Conservation (phyloP, 1,140 invertebrate species). For the Elymnias hypermnestra region DNA sequence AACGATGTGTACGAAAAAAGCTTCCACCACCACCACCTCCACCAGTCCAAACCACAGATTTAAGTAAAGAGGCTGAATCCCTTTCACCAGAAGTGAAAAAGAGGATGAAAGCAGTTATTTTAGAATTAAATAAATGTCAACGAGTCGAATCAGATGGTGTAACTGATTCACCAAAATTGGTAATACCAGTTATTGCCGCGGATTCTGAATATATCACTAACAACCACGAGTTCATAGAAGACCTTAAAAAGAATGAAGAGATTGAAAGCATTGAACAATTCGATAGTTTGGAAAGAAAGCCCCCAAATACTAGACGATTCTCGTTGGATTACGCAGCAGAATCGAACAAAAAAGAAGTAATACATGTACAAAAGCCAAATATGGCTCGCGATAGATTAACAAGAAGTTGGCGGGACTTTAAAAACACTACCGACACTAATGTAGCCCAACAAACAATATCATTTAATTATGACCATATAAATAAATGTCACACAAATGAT, state of each 20-base stretch:
- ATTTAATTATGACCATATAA: slow-evolving; percentile 24
- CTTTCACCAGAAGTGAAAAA: slow-evolving; percentile 73
- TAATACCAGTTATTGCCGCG: slow-evolving; percentile 61
- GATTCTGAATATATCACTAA: slow-evolving; percentile 55
- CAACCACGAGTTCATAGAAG: slow-evolving; percentile 35
- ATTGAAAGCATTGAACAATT: slow-evolving; percentile 73
- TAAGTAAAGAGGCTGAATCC: slow-evolving; percentile 36
- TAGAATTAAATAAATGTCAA: slow-evolving; percentile 69
- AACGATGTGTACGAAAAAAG: slow-evolving; percentile 54
- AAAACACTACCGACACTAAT: slow-evolving; percentile 34
- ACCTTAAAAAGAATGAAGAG: slow-evolving; percentile 30
- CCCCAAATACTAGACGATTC: slow-evolving; percentile 55
- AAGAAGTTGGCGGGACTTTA: slow-evolving; percentile 60
- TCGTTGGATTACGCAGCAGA: slow-evolving; percentile 57
- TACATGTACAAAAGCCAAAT: slow-evolving; percentile 22
- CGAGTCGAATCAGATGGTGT: slow-evolving; percentile 50
- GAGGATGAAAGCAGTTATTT: slow-evolving; percentile 78
- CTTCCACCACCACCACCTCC: slow-evolving; percentile 69
- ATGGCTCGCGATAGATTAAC: slow-evolving; percentile 37
- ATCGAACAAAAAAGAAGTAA: slow-evolving; percentile 30
- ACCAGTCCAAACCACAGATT: slow-evolving; percentile 30
- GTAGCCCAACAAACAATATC: slow-evolving; percentile 23
- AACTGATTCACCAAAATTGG: slow-evolving; percentile 51
- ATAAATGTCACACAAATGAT: slow-evolving; percentile 32
- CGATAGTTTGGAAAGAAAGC: slow-evolving; percentile 84